Evolutionary conservation across 30 jellyfish, hydroid and myxozoan genomes (phyloP), one percentile per base, ranked within the genome.

Genomic region (Catostylus mosaicus): DNA sequence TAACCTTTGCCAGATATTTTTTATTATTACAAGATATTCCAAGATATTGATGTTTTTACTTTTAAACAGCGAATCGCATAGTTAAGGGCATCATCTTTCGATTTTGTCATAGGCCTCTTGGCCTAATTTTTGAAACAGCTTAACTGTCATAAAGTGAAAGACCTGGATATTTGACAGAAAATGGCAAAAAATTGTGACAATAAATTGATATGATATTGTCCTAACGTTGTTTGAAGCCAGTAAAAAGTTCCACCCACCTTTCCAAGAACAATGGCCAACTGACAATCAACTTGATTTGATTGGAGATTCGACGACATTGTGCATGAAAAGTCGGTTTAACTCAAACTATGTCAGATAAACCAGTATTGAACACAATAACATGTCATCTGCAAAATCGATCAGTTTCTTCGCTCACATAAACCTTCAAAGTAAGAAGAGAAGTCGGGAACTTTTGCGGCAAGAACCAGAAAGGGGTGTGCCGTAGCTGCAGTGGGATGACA

Each of bases 201-300:
- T 9, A 43, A 6, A 16, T 16, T 43, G 0, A 0, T 32, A 0
- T 5, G 52, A 5, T 5, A 37, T 23, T 16, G 67, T 6, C 63
- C 14, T 5, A 9, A 4, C 40, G 20, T 3, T 30, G 65, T 32
- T 2, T 19, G 23, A 52, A 75, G 3, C 74, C 43, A 61, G 23
- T 20, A 38, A 35, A 36, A 19, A 34, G 18, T 6, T 3, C 2
- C 1, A 50, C 35, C 40, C 29, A 85, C 96, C 96, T 75, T 86
- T 33, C 37, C 70, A 11, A 86, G 83, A 1, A 70, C 96, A 36
- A 75, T 75, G 10, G 78, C 37, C 47, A 72, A 89, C 59, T 86
- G 96, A 14, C 77, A 30, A 27, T 75, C 88, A 67, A 75, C 77
- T 36, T 75, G 96, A 63, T 76, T 86, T 22, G 76, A 57, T 3